Evolutionary conservation across 2,888 invertebrate species (phyloP).

Genomic region (Gortyna flavago): DNA sequence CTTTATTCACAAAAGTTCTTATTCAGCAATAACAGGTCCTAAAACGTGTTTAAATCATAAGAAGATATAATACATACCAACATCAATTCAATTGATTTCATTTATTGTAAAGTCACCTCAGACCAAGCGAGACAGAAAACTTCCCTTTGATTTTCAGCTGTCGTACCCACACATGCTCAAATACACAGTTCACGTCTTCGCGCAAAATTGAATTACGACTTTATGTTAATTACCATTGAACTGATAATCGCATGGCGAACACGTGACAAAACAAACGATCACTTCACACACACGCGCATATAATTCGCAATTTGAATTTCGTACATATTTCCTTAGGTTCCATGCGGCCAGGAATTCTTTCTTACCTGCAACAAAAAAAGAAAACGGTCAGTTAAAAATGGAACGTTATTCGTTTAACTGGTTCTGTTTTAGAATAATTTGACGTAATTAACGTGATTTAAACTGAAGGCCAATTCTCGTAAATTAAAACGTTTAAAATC

Average conservation of each 20-base stretch:
- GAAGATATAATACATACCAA: slow-evolving; percentile 49
- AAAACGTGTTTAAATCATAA: slow-evolving; percentile 51
- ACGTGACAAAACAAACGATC: slow-evolving; percentile 82
- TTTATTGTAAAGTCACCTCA: slow-evolving; percentile 55
- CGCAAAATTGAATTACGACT: slow-evolving; percentile 84
- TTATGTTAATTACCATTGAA: slow-evolving; percentile 82
- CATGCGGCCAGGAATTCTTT: slow-evolving; percentile 65
- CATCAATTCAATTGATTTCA: slow-evolving; percentile 54
- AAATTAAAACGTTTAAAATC: too few relatives aligned
- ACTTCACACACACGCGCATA: slow-evolving; percentile 75
- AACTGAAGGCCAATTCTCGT: too few relatives aligned
- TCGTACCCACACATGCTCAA: slow-evolving; percentile 77
- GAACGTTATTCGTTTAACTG: slow-evolving; percentile 51
- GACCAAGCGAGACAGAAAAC: slow-evolving; percentile 69
- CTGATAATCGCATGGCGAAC: slow-evolving; percentile 80
- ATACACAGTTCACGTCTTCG: slow-evolving; percentile 68
- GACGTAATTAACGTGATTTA: slow-evolving; percentile 27
- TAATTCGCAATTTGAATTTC: slow-evolving; percentile 78
- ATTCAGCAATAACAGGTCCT: slow-evolving; percentile 29
- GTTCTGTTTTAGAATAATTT: slow-evolving; percentile 56
- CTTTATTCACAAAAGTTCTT: slow-evolving; percentile 26
- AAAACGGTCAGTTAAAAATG: slow-evolving; percentile 61
- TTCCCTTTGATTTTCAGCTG: slow-evolving; percentile 83
- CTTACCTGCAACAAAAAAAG: slow-evolving; percentile 88
- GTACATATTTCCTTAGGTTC: slow-evolving; percentile 75